A percentile compares a stretch with the other conserved stretches of the same genome.
Conservation (phyloP, 2,797 vertebrate species). For the Gadopsis bispinosus region DNA sequence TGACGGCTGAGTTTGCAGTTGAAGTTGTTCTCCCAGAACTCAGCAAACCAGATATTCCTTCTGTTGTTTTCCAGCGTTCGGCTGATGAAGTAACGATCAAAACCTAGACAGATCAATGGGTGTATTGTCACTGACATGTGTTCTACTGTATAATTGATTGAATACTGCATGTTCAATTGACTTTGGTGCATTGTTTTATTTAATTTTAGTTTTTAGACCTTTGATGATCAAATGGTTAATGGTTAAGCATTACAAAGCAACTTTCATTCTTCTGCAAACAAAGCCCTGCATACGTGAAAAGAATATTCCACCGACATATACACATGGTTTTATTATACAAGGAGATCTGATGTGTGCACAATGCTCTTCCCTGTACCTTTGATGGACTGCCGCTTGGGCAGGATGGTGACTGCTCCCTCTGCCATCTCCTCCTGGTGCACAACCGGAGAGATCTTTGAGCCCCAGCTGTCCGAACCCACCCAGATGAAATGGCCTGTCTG, state of each 20-base stretch:
- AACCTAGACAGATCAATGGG: constrained; percentile 85
- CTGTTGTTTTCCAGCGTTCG: constrained; percentile 98
- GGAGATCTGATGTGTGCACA: constrained; percentile 14
- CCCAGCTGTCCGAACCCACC: constrained; percentile 99
- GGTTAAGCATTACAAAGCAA: background rate
- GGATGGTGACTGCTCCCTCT: constrained; percentile 95
- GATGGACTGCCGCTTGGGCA: constrained; percentile 94
- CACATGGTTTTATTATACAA: constrained; percentile 12
- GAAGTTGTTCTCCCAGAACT: constrained; percentile 99
- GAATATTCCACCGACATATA: constrained; percentile 6
- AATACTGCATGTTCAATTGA: constrained; percentile 9
- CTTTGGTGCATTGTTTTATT: constrained; percentile 21
- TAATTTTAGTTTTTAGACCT: constrained; percentile 13
- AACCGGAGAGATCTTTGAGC: constrained; percentile 95
- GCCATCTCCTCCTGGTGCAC: constrained; percentile 96
- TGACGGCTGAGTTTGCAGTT: constrained; percentile 97
- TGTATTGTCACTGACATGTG: constrained; percentile 50
- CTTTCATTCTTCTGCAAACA: constrained; percentile 11
- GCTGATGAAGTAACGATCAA: constrained; percentile 98
- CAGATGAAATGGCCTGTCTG: constrained; percentile 98
- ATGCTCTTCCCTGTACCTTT: constrained; percentile 84
- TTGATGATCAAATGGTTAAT: constrained; percentile 28
- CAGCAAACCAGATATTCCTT: constrained; percentile 98
- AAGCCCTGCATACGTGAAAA: background rate
- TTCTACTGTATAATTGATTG: constrained; percentile 15